Evolutionary conservation across 1,140 invertebrate species (phyloP).

Genomic region (Formica selysi): DNA sequence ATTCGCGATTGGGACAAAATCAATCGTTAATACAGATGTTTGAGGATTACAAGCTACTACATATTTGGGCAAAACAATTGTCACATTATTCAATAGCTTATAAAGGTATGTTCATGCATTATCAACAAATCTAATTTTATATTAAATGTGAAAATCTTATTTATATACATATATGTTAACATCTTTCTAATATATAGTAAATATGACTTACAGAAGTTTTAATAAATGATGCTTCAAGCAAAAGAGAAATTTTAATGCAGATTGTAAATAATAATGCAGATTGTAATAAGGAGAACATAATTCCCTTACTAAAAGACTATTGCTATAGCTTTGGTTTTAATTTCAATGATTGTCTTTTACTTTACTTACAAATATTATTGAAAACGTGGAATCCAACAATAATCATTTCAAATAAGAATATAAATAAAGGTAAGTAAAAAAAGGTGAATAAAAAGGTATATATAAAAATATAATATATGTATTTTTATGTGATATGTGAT

Average conservation of each 20-base stretch:
- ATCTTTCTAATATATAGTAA: background rate
- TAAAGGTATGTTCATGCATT: slow-evolving; percentile 71
- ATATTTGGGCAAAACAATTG: slow-evolving; percentile 78
- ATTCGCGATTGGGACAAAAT: slow-evolving; percentile 75
- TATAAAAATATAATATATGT: background rate
- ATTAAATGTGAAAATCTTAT: background rate
- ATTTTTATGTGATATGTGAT: background rate
- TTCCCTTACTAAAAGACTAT: slow-evolving; percentile 80
- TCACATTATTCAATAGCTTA: slow-evolving; percentile 75
- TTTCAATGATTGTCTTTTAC: slow-evolving; percentile 79
- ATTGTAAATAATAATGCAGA: slow-evolving; percentile 72
- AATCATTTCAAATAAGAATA: slow-evolving; percentile 52
- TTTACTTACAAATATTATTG: slow-evolving; percentile 81
- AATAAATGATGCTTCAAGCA: slow-evolving; percentile 73
- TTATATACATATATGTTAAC: background rate
- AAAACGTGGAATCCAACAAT: slow-evolving; percentile 83
- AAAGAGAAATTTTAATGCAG: slow-evolving; percentile 77
- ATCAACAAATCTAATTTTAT: background rate
- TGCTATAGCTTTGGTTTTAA: slow-evolving; percentile 81
- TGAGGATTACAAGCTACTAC: slow-evolving; percentile 70
- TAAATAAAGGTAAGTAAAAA: slow-evolving; percentile 71
- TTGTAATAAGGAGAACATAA: slow-evolving; percentile 65
- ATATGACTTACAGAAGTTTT: slow-evolving; percentile 75
- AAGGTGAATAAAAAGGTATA: too few relatives aligned
- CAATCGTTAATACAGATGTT: slow-evolving; percentile 60